A percentile compares a stretch with the other conserved stretches of the same genome.
Evolutionary conservation across 2,797 vertebrate genomes (phyloP).

Genomic region (Sebastes iracundus): DNA sequence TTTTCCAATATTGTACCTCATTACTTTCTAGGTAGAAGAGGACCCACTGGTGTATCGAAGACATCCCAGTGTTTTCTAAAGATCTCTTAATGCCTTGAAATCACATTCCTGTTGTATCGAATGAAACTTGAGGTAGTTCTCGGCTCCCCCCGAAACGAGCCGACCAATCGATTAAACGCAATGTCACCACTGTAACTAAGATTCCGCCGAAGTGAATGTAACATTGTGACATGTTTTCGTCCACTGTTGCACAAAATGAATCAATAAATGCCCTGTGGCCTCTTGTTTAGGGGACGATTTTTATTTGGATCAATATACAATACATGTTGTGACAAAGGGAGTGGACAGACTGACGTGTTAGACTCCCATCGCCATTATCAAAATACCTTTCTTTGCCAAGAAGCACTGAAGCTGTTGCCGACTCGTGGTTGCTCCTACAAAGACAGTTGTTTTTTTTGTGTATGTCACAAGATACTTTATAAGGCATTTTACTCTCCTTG

Average conservation of each 20-base stretch:
- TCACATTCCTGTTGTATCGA: conserved; percentile 68
- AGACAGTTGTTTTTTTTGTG: neutral
- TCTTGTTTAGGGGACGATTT: conserved; percentile 53
- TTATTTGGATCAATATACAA: neutral
- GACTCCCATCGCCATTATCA: neutral
- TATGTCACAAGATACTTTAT: neutral
- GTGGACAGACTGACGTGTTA: neutral
- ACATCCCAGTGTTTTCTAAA: conserved; percentile 57
- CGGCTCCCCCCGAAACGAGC: conserved; percentile 13
- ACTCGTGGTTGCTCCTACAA: neutral
- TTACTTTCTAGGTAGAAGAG: conserved; percentile 67
- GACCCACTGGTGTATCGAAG: conserved; percentile 51
- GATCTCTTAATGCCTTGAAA: conserved; percentile 72
- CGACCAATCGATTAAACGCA: conserved; percentile 34
- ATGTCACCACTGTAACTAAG: conserved; percentile 63
- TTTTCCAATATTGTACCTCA: conserved; percentile 61
- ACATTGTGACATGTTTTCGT: conserved; percentile 71
- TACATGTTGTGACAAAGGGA: neutral
- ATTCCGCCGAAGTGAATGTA: conserved; percentile 70
- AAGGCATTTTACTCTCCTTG: neutral
- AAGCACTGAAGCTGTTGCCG: neutral
- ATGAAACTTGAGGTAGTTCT: conserved; percentile 50
- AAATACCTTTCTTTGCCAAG: neutral
- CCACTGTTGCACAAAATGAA: conserved; percentile 72
- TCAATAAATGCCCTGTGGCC: conserved; percentile 78